These are phyloP conservation scores for Zaprionus davidi DNA, from an alignment of 1,140 invertebrate species.

Conservation along the genomic window DNA sequence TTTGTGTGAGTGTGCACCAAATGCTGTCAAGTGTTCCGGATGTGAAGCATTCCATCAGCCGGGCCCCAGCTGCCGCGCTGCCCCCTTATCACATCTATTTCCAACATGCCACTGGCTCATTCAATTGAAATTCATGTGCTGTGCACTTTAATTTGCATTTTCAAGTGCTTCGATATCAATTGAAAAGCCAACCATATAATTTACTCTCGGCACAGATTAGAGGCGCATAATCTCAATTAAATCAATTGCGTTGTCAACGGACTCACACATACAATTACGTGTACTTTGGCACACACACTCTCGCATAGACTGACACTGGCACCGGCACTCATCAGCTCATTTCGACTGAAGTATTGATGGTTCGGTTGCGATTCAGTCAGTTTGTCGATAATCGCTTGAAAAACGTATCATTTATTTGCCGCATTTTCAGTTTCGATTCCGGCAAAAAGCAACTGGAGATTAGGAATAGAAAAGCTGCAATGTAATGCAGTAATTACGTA, in stretches of 20 bases:
- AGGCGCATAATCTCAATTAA: slow-evolving; percentile 50
- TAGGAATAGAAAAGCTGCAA: neutral
- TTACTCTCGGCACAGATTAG: slow-evolving; percentile 33
- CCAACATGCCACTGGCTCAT: neutral
- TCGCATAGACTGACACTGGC: neutral
- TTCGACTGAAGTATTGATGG: slow-evolving; percentile 1
- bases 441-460: neutral
- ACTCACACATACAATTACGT: slow-evolving; percentile 10
- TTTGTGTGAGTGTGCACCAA: neutral
- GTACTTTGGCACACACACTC: neutral
- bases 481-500: neutral
- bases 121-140: slow-evolving; percentile 28
- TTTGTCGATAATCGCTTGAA: slow-evolving; percentile 2
- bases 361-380: neutral
- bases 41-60: slow-evolving; percentile 20
- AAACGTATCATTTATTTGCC: neutral
- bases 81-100: neutral
- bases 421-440: neutral
- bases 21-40: slow-evolving; percentile 14
- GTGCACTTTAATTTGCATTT: slow-evolving; percentile 47
- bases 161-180: slow-evolving; percentile 24
- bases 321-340: slow-evolving; percentile 24
- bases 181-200: slow-evolving; percentile 34
- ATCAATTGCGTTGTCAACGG: slow-evolving; percentile 36
- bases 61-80: neutral